Percentiles rank a stretch among this genome's conserved stretches.
Evolutionary conservation across 2,113 vertebrate genomes (phyloP).

Genomic region (Entosphenus tridentatus): DNA sequence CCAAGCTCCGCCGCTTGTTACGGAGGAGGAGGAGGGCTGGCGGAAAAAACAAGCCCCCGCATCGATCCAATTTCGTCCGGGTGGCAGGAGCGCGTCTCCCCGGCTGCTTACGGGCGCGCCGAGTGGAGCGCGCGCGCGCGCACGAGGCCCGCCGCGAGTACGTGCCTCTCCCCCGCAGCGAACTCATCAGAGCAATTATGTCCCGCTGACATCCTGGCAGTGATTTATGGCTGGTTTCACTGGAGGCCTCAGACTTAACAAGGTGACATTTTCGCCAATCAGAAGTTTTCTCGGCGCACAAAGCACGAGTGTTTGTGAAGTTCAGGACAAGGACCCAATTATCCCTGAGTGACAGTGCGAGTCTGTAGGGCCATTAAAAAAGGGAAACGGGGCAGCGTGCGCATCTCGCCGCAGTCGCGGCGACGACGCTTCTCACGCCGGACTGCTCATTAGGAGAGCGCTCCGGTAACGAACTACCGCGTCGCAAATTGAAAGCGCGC

Average conservation of each 20-base stretch:
- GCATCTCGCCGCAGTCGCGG: not conserved
- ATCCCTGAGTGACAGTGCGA: slow-evolving; percentile 5
- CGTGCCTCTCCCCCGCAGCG: slow-evolving; percentile 4
- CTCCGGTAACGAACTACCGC: not conserved
- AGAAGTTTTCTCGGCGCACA: slow-evolving; percentile 1
- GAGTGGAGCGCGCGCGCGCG: too few relatives aligned
- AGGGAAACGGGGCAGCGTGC: not conserved
- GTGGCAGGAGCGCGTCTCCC: not conserved
- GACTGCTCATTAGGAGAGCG: not conserved
- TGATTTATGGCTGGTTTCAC: slow-evolving; percentile 6
- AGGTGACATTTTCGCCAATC: slow-evolving; percentile 7
- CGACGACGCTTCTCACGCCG: not conserved
- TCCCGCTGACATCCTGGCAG: slow-evolving; percentile 6
- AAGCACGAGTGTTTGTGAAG: slow-evolving; percentile 6
- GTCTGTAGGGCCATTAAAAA: slow-evolving; percentile 2
- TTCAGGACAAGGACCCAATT: slow-evolving; percentile 7
- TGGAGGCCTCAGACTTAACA: slow-evolving; percentile 5
- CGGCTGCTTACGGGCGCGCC: slow-evolving; percentile 1
- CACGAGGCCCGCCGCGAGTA: not conserved
- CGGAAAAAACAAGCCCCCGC: not conserved
- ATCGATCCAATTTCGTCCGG: slow-evolving; percentile 5
- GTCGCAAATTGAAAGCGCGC: too few relatives aligned
- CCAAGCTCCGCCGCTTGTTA: too few relatives aligned
- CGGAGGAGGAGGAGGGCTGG: too few relatives aligned
- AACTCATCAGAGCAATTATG: slow-evolving; percentile 5